Evolutionary conservation across 2,888 invertebrate genomes (phyloP).

Genomic region (Drosophila heteroneura): DNA sequence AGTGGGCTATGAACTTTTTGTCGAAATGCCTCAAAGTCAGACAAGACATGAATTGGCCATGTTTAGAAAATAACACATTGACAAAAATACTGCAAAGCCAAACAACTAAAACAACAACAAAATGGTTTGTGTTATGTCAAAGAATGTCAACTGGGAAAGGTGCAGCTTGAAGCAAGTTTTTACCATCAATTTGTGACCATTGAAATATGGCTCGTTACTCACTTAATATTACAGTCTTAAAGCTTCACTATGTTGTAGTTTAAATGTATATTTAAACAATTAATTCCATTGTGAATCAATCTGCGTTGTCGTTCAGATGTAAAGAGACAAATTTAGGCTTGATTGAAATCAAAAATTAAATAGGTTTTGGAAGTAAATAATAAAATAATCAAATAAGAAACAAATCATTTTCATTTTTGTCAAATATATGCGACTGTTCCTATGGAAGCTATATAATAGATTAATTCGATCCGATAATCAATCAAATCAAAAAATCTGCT

Average conservation of each 20-base stretch:
- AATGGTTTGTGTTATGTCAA: slow-evolving; percentile 21
- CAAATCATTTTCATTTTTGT: no score
- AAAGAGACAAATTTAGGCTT: background rate
- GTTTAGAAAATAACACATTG: slow-evolving; percentile 26
- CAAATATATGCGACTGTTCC: no score
- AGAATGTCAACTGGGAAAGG: slow-evolving; percentile 25
- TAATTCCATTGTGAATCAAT: background rate
- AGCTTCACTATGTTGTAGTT: background rate
- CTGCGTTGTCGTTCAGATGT: background rate
- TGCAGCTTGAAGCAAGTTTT: slow-evolving; percentile 32
- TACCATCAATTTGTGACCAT: background rate
- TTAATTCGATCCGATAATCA: no score
- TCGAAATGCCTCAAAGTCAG: slow-evolving; percentile 60
- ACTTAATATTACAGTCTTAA: background rate
- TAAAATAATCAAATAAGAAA: background rate
- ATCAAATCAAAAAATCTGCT: no score
- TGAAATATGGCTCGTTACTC: background rate
- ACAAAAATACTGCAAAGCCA: background rate
- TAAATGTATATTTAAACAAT: background rate
- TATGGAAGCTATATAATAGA: no score
- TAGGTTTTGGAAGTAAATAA: background rate
- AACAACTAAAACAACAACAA: slow-evolving; percentile 1
- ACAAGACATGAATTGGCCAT: slow-evolving; percentile 63
- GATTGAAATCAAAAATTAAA: background rate
- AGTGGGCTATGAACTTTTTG: slow-evolving; percentile 48